Percentiles rank a stretch among this genome's conserved stretches.
Conservation (phyloP, 2,797 vertebrate genomes). For the Falco cherrug region DNA sequence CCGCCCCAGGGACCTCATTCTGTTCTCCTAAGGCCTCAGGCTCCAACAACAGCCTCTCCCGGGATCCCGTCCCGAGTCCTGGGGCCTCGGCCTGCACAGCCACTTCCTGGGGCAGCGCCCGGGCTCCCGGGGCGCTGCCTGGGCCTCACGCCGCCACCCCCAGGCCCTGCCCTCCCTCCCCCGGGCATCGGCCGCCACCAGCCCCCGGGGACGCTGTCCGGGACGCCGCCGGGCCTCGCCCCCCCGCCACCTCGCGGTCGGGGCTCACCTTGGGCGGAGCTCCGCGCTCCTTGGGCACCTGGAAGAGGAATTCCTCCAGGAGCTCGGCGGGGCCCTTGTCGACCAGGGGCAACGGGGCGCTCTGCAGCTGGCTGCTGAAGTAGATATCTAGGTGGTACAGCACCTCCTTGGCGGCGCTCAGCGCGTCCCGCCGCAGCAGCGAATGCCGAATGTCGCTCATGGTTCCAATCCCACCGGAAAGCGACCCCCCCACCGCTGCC, state of each 20-base stretch:
- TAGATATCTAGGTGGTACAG: conserved; percentile 97
- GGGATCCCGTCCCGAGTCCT: accelerated
- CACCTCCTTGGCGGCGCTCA: conserved; percentile 95
- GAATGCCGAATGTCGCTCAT: conserved; percentile 92
- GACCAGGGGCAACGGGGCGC: conserved; percentile 81
- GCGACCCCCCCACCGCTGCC: neutral
- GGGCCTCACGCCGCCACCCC: too few relatives aligned
- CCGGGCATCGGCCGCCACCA: neutral
- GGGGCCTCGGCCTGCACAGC: neutral
- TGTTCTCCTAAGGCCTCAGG: too few relatives aligned
- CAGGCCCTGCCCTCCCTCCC: neutral
- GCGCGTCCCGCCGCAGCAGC: conserved; percentile 90
- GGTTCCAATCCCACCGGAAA: neutral
- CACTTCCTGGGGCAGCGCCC: neutral
- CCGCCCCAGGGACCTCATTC: neutral
- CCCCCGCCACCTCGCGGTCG: too few relatives aligned
- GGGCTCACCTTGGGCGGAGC: conserved; percentile 84
- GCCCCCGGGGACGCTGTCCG: too few relatives aligned
- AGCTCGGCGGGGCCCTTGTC: conserved; percentile 91
- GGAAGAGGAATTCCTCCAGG: conserved; percentile 95
- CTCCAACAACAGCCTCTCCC: neutral
- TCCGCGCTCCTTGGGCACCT: conserved; percentile 89
- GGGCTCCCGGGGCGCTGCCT: neutral
- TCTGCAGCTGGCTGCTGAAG: conserved; percentile 93
- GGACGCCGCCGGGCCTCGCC: neutral